Evolutionary conservation across 2,888 invertebrate species (phyloP).

Genomic region (Caenorhabditis sp.): DNA sequence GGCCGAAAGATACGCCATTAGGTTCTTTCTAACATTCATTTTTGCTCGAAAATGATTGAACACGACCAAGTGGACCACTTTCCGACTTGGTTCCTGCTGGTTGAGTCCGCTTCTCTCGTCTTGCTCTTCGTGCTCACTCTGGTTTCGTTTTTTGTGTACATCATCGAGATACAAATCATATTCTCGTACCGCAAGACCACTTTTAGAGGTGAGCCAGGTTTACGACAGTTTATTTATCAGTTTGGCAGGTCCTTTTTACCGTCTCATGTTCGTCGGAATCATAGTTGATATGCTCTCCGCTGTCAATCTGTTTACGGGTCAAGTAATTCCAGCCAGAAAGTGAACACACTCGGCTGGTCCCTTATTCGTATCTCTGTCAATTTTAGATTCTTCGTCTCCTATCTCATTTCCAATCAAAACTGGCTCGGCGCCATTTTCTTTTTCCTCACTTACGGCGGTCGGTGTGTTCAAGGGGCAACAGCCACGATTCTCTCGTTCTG

Average conservation of each 20-base stretch:
- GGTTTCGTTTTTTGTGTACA: slow-evolving; percentile 22
- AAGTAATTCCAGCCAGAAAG: slow-evolving; percentile 45
- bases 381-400: slow-evolving; percentile 28
- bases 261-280: slow-evolving; percentile 49
- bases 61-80: too few species aligned
- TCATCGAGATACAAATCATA: slow-evolving; percentile 33
- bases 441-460: slow-evolving; percentile 26
- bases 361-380: not conserved
- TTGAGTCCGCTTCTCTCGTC: slow-evolving; percentile 1
- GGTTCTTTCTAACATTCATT: too few species aligned
- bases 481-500: slow-evolving; percentile 48
- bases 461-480: slow-evolving; percentile 42
- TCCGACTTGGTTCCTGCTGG: slow-evolving; percentile 3
- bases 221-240: not conserved
- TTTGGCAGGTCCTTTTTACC: slow-evolving; percentile 43
- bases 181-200: slow-evolving; percentile 27
- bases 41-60: too few species aligned
- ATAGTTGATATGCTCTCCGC: slow-evolving; percentile 47
- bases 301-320: slow-evolving; percentile 45
- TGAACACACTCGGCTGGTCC: not conserved
- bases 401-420: slow-evolving; percentile 15
- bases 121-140: slow-evolving; percentile 3
- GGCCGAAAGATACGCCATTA: too few species aligned
- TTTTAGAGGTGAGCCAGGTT: slow-evolving; percentile 22
- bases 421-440: slow-evolving; percentile 26